phyloP scores from a whole-genome alignment of 2,797 vertebrate genomes.

The Lagorchestes hirsutus region DNA sequence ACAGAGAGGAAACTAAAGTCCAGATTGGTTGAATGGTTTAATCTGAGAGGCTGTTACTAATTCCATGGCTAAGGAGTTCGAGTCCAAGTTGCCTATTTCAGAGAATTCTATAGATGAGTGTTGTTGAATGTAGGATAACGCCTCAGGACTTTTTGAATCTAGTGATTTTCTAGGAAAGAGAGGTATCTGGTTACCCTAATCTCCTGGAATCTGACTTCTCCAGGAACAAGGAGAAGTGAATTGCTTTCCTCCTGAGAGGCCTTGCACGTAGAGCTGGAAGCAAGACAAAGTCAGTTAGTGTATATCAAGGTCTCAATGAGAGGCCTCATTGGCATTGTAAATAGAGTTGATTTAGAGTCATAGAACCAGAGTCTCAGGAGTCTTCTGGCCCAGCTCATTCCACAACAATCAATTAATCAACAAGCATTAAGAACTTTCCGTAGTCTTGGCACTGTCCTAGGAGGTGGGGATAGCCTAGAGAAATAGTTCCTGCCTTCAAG shows the following conservation, averaged over 20 bases:
- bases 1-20: not conserved
- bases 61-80: too few species aligned
- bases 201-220: not conserved
- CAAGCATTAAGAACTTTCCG: not conserved
- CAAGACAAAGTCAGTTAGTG: not conserved
- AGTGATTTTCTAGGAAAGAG: too few species aligned
- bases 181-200: not conserved
- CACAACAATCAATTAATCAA: not conserved
- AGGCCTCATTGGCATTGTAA: not conserved
- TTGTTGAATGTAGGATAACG: not conserved
- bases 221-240: not conserved
- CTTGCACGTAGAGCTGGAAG: not conserved
- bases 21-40: not conserved
- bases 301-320: not conserved
- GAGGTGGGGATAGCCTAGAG: not conserved
- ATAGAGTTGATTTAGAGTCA: not conserved
- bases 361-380: not conserved
- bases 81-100: not conserved
- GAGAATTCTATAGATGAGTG: not conserved
- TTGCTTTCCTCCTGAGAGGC: not conserved
- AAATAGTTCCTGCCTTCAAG: too few species aligned
- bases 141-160: not conserved
- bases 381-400: not conserved
- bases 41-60: not conserved
- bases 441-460: not conserved